Evolutionary conservation across 2,888 invertebrate species (phyloP).

Genomic region (Netelia melanura): DNA sequence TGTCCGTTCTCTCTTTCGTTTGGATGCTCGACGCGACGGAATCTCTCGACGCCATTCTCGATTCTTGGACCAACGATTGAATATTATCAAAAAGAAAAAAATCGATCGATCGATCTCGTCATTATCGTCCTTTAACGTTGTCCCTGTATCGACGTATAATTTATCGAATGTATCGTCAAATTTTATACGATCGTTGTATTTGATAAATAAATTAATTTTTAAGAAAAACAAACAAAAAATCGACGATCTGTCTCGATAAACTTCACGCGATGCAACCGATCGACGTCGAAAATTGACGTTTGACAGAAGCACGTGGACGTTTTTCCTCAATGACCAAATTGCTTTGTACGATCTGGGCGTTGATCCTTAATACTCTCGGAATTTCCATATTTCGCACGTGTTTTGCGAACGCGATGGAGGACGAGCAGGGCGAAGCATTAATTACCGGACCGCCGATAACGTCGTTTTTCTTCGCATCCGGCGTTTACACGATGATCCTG

Average conservation of each 20-base stretch:
- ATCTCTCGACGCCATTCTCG: constrained; percentile 80
- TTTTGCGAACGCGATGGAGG: constrained; percentile 76
- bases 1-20: constrained; percentile 80
- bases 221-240: constrained; percentile 37
- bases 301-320: constrained; percentile 8
- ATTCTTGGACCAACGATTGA: constrained; percentile 80
- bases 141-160: constrained; percentile 18
- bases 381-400: constrained; percentile 78
- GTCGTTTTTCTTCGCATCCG: constrained; percentile 75
- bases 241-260: constrained; percentile 50
- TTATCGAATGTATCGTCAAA: background rate
- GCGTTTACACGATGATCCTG: constrained; percentile 76
- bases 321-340: constrained; percentile 75
- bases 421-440: constrained; percentile 75
- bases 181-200: background rate
- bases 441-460: constrained; percentile 75
- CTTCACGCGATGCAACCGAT: constrained; percentile 31
- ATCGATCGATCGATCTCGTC: constrained; percentile 6
- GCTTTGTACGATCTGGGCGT: constrained; percentile 78
- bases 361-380: constrained; percentile 74
- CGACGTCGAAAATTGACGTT: background rate
- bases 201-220: constrained; percentile 4
- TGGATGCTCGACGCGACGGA: constrained; percentile 84
- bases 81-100: constrained; percentile 38
- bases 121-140: constrained; percentile 8